phyloP scores from a whole-genome alignment of 2,113 vertebrate species.

The Bettongia penicillata region DNA sequence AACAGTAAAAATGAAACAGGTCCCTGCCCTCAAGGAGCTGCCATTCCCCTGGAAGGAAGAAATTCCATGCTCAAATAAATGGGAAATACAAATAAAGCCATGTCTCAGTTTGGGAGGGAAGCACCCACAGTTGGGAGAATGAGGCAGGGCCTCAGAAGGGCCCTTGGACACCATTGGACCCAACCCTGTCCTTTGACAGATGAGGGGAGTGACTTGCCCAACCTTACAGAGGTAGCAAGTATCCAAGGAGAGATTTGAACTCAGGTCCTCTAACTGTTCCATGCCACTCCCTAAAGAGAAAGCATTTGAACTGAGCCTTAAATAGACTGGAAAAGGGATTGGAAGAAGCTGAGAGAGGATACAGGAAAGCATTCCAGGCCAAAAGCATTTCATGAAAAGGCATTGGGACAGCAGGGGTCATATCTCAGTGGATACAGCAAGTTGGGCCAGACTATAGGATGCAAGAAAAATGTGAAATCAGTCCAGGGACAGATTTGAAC shows the following conservation, averaged over 20 bases:
- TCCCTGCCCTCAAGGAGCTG: too few relatives aligned
- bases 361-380: neutral
- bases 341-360: neutral
- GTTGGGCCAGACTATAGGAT: neutral
- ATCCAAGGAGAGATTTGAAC: neutral
- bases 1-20: neutral
- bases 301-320: neutral
- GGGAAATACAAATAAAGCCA: too few relatives aligned
- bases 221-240: neutral
- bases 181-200: neutral
- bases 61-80: neutral
- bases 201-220: neutral
- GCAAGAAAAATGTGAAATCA: neutral
- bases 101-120: neutral
- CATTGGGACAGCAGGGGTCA: too few relatives aligned
- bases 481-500: neutral
- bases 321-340: neutral
- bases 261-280: neutral
- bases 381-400: neutral
- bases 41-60: neutral
- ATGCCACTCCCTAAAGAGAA: neutral
- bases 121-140: neutral
- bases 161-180: too few relatives aligned
- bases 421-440: neutral
- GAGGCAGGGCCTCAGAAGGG: neutral